Evolutionary conservation across 2,113 vertebrate genomes (phyloP), one percentile per base, ranked within the genome.

Genomic region (Antechinus flavipes): DNA sequence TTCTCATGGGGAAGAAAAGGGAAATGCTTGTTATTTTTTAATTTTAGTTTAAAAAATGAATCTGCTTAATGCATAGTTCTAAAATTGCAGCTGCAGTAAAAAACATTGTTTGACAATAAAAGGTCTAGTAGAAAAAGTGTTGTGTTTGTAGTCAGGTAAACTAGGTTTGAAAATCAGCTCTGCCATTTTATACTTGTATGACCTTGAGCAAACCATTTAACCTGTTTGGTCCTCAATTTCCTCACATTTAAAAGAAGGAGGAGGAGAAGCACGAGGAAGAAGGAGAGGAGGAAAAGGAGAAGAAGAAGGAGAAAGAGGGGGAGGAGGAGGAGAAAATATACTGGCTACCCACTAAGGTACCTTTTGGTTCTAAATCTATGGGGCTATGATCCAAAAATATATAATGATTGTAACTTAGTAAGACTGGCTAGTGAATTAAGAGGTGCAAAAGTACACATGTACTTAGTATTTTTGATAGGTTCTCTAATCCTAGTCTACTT

Each of bases 401-500:
- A 5, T 68, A 16, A 68, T 0, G 1, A 68, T 68, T 35, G 30
- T 12, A 30, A 35, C 16, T 68, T 35, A 68, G 58, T 68, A 68
- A 35, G 58, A 89, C 42, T 92, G 61, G 93, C 91, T 47, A 61
- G 23, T 56, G 93, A 92, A 89, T 53, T 94, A 91, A 9, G 26
- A 16, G 90, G 92, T 95, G 47, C 11, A 55, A 89, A 90, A 23
- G 92, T 90, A 46, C 16, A 30, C 56, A 95, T 91, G 89, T 91
- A 84, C 91, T 92, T 91, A 89, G 46, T 92, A 54, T 54, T 95
- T 94, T 96, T 96, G 14, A 10, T 26, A 30, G 19, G 46, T 11
- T 91, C 76, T 93, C 54, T 94, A 91, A 91, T 94, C 95, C 58
- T 92, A 55, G 93, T 93, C 14, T 76, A 68, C 56, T 90, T 95